Conservation (phyloP, 2,888 invertebrate genomes). For the Microchrysa polita region DNA sequence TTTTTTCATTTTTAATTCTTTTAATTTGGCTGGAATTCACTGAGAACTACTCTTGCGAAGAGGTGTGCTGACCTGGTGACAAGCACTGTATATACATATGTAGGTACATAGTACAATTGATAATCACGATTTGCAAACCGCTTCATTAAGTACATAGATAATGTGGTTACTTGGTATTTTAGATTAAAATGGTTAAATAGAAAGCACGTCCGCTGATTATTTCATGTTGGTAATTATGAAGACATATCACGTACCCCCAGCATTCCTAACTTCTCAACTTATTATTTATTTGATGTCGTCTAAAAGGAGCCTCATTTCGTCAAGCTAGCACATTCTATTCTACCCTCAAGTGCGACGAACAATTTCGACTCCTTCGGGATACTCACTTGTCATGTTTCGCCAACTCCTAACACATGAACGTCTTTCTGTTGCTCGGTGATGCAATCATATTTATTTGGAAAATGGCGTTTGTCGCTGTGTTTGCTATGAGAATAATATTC, state of each 20-base stretch:
- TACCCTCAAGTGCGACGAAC: background rate
- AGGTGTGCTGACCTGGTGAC: no score
- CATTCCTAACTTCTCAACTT: constrained; percentile 49
- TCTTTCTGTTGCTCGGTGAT: background rate
- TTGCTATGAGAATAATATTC: background rate
- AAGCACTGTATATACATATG: no score
- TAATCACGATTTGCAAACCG: no score
- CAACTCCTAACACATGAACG: background rate
- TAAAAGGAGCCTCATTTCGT: constrained; percentile 1
- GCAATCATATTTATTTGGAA: background rate
- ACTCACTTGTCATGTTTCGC: constrained; percentile 14
- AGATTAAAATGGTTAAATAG: constrained; percentile 16
- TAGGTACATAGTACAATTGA: no score
- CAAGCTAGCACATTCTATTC: background rate
- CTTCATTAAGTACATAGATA: no score
- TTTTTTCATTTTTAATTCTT: background rate
- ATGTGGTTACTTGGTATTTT: background rate
- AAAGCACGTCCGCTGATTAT: constrained; percentile 45
- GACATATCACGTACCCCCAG: constrained; percentile 50
- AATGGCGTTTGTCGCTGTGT: background rate
- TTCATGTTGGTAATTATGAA: constrained; percentile 49
- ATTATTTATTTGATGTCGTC: background rate
- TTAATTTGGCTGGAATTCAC: background rate
- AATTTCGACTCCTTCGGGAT: background rate
- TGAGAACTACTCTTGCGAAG: no score